These are phyloP conservation scores for Drosophila athabasca DNA, from an alignment of 1,140 invertebrate species.

Conservation along the genomic window DNA sequence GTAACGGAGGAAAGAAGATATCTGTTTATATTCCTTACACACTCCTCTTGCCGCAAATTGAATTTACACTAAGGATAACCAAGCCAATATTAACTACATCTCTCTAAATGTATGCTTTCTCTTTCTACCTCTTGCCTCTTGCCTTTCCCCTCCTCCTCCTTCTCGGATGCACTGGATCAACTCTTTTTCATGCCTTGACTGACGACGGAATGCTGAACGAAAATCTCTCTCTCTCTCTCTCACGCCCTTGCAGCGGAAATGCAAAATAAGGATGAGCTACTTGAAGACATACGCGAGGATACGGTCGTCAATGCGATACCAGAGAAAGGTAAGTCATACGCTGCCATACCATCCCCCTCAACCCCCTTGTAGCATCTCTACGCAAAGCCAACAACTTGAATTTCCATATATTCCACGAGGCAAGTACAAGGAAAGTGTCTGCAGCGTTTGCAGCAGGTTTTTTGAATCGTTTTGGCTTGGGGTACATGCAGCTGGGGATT, in stretches of 20 bases:
- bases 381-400: constrained; percentile 11
- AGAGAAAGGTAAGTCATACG: constrained; percentile 78
- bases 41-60: constrained; percentile 55
- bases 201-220: constrained; percentile 10
- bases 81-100: constrained; percentile 62
- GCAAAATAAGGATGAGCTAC: constrained; percentile 82
- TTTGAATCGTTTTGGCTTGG: constrained; percentile 6
- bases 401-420: constrained; percentile 11
- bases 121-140: constrained; percentile 12
- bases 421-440: not conserved
- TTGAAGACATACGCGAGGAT: constrained; percentile 82
- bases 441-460: not conserved
- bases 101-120: constrained; percentile 54
- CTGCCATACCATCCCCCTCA: not conserved
- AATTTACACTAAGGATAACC: constrained; percentile 63
- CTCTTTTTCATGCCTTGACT: constrained; percentile 31
- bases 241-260: constrained; percentile 62
- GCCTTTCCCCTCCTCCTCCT: constrained; percentile 4
- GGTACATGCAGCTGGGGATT: constrained; percentile 9
- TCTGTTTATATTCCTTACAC: constrained; percentile 42
- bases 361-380: no score
- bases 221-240: not conserved
- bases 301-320: constrained; percentile 76
- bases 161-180: constrained; percentile 11
- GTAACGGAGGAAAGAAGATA: constrained; percentile 23